These are phyloP conservation scores for Prostheceraeus crozeri DNA, from an alignment of 2,888 invertebrate species.

Conservation along the genomic window DNA sequence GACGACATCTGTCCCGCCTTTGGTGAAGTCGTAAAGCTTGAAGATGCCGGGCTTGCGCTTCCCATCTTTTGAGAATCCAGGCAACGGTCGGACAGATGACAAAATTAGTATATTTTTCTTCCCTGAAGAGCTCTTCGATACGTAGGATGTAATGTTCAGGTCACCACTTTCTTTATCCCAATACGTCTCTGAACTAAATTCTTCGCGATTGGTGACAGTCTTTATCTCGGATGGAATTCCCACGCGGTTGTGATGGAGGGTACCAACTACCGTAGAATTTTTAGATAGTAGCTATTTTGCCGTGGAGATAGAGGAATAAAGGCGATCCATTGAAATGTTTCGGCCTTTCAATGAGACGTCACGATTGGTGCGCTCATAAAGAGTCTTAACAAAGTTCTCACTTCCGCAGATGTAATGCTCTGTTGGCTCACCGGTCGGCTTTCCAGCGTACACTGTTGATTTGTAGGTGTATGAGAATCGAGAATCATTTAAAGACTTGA, in stretches of 20 bases:
- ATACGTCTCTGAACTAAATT: background rate
- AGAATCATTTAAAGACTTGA: conserved; percentile 20
- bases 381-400: conserved; percentile 2
- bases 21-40: conserved; percentile 4
- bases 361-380: background rate
- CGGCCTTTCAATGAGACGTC: conserved; percentile 6
- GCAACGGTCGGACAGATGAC: background rate
- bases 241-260: background rate
- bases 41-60: background rate
- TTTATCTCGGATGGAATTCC: background rate
- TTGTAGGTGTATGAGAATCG: conserved; percentile 25
- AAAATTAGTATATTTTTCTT: conserved; percentile 1
- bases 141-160: background rate
- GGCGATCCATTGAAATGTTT: conserved; percentile 2
- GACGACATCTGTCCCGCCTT: conserved; percentile 16
- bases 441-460: conserved; percentile 4
- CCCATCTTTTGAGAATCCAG: conserved; percentile 2
- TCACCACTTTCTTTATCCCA: conserved; percentile 2
- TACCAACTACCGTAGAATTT: conserved; percentile 1
- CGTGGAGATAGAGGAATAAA: conserved; percentile 11
- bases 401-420: background rate
- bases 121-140: background rate
- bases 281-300: background rate
- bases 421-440: background rate
- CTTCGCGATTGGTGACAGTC: background rate